These are phyloP conservation scores for Erebia aethiops DNA, from an alignment of 2,888 invertebrate species.

Conservation along the genomic window DNA sequence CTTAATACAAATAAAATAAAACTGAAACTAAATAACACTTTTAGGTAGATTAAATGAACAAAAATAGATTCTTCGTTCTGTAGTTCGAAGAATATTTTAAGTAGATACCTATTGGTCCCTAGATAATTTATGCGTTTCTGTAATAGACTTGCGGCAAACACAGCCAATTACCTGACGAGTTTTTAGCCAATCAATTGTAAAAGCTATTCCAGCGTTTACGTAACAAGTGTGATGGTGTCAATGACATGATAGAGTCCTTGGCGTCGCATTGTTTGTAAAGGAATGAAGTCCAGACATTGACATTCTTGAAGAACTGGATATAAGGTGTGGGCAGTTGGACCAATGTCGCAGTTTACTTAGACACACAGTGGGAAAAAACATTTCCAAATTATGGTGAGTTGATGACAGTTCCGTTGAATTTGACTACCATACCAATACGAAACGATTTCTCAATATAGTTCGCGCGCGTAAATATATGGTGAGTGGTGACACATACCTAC, in stretches of 20 bases:
- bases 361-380: constrained; percentile 59
- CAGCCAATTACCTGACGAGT: constrained; percentile 31
- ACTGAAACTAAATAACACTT: too few relatives aligned
- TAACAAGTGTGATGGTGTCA: constrained; percentile 58
- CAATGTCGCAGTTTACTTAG: constrained; percentile 63
- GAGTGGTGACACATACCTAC: too few relatives aligned
- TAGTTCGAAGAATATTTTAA: not conserved
- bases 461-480: too few relatives aligned
- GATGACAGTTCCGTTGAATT: not conserved
- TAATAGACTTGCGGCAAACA: constrained; percentile 20
- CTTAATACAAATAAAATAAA: too few relatives aligned
- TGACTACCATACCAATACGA: not conserved
- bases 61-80: not conserved
- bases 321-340: constrained; percentile 69
- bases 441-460: too few relatives aligned
- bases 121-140: constrained; percentile 25
- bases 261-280: constrained; percentile 62
- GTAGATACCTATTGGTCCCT: constrained; percentile 2
- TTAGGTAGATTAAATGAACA: too few relatives aligned
- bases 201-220: constrained; percentile 37
- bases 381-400: constrained; percentile 68
- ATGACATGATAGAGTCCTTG: constrained; percentile 64
- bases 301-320: constrained; percentile 77
- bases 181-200: constrained; percentile 33
- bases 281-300: constrained; percentile 78